Base-by-base conservation (phyloP, 1,140 invertebrate species). In the Dendroctonus ponderosae region DNA sequence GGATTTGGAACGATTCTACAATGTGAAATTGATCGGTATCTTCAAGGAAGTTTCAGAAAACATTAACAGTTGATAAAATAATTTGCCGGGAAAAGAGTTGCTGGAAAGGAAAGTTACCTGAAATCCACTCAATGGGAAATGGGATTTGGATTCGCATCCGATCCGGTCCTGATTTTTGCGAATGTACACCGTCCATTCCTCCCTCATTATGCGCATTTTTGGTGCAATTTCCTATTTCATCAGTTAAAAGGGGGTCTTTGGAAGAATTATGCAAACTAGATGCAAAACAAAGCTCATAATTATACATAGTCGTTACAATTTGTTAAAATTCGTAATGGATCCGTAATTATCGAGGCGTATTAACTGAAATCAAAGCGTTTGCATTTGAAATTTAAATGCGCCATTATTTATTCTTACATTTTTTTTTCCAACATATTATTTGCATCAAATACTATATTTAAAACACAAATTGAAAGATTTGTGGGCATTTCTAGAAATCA, bases 251-350 rank as follows among this genome's bases (percentile, higher is more conserved):
- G 38, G 14, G 52, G 12, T 46, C 52, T 54, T 37, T 54, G 15
- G 40, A 54, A 54, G 7, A 37, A 51, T 51, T 51, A 51, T 51
- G 49, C 12, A 51, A 38, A 54, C 38, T 61, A 40, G 37, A 61
- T 61, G 58, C 46, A 61, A 61, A 61, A 61, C 58, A 50, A 38
- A 26, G 11, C 12, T 61, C 48, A 61, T 61, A 61, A 61, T 51
- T 61, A 49, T 40, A 7, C 14, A 46, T 48, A 41, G 8, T 42
- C 40, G 56, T 42, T 7, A 48, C 40, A 61, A 49, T 61, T 61
- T 49, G 58, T 50, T 61, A 48, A 61, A 61, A 61, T 40, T 49
- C 50, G 48, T 49, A 49, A 61, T 49, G 41, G 12, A 11, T 15
- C 44, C 58, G 41, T 50, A 61, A 61, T 61, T 61, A 61, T 39